phyloP scores from a whole-genome alignment of 1,140 invertebrate species.

The Cydia strobilella region DNA sequence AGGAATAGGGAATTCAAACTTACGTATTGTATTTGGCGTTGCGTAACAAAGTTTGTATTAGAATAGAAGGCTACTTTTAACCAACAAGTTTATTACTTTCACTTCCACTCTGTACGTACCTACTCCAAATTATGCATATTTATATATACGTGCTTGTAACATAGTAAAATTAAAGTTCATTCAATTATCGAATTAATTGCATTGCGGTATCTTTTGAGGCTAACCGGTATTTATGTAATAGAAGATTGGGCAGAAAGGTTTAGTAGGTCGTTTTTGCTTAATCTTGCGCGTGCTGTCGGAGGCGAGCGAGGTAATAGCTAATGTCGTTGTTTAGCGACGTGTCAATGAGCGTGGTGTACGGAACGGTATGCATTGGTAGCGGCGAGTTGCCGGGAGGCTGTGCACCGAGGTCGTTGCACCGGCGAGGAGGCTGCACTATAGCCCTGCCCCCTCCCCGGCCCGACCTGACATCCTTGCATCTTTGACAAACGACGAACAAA shows the following conservation, averaged over 20 bases:
- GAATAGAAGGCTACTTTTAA: slow-evolving; percentile 29
- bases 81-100: slow-evolving; percentile 27
- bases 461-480: slow-evolving; percentile 48
- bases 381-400: slow-evolving; percentile 48
- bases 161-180: slow-evolving; percentile 17
- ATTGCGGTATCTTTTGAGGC: slow-evolving; percentile 19
- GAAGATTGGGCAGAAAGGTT: slow-evolving; percentile 20
- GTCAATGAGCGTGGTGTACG: slow-evolving; percentile 55
- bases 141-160: slow-evolving; percentile 6
- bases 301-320: slow-evolving; percentile 40
- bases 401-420: slow-evolving; percentile 68
- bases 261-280: not conserved
- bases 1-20: slow-evolving; percentile 25
- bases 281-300: slow-evolving; percentile 29
- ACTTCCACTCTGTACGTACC: slow-evolving; percentile 18
- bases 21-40: slow-evolving; percentile 26
- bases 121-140: slow-evolving; percentile 24
- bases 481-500: slow-evolving; percentile 31
- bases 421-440: slow-evolving; percentile 63
- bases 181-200: slow-evolving; percentile 27
- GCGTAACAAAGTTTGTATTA: slow-evolving; percentile 20
- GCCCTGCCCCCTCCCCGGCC: slow-evolving; percentile 49
- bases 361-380: slow-evolving; percentile 51
- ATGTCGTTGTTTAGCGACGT: slow-evolving; percentile 42
- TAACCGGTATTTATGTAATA: slow-evolving; percentile 19